A percentile compares a stretch with the other conserved stretches of the same genome.
These are phyloP conservation scores for Bursaphelenchus okinawaensis DNA, from an alignment of 2,888 invertebrate genomes.

Conservation along the genomic window DNA sequence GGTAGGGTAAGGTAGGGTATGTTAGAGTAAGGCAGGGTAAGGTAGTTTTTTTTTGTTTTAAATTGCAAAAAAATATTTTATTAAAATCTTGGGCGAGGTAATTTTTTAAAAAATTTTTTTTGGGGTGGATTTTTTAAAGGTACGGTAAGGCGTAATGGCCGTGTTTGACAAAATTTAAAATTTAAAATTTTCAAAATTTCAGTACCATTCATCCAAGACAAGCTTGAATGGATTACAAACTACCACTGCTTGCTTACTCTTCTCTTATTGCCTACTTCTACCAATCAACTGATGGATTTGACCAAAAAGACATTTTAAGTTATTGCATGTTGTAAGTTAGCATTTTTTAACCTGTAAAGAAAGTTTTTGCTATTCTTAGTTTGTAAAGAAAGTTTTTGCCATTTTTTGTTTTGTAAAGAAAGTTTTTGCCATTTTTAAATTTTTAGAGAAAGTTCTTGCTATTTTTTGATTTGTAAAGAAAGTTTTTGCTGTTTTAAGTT, in stretches of 20 bases:
- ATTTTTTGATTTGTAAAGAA: neutral
- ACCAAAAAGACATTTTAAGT: slow-evolving; percentile 18
- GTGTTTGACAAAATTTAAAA: no score
- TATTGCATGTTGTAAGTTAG: slow-evolving; percentile 7
- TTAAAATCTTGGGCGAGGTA: no score
- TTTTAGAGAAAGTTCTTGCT: neutral
- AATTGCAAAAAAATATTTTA: no score
- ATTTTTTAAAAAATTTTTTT: no score
- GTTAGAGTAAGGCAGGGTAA: no score
- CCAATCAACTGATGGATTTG: slow-evolving; percentile 44
- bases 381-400: no score
- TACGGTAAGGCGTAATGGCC: no score
- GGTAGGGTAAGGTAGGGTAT: no score
- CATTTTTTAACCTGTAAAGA: neutral
- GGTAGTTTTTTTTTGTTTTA: no score
- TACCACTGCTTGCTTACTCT: slow-evolving; percentile 1
- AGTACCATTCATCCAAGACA: no score
- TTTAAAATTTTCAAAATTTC: no score
- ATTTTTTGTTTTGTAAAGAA: neutral
- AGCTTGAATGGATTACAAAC: slow-evolving; percentile 5
- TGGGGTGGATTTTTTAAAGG: no score
- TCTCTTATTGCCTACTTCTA: slow-evolving; percentile 46
- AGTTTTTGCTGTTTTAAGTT: neutral
- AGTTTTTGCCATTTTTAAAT: neutral
- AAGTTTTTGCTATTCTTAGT: neutral